Percentiles rank a stretch among this genome's conserved stretches.
Evolutionary conservation across 2,113 vertebrate genomes (phyloP).

Genomic region (Pelecanus crispus): DNA sequence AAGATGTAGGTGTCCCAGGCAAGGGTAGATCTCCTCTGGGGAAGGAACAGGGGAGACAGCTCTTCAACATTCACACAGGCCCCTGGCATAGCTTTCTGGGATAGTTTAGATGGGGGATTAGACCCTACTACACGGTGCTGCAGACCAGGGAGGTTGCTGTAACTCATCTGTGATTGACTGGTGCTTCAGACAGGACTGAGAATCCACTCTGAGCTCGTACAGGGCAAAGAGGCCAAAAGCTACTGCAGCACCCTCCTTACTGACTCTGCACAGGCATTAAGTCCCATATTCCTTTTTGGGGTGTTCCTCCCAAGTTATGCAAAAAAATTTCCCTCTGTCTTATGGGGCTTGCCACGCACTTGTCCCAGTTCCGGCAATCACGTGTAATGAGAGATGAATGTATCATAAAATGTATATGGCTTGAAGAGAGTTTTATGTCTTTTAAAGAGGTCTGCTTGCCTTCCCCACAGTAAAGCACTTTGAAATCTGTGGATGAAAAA

Average conservation of each 20-base stretch:
- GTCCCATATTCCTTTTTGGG: neutral
- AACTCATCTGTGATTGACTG: neutral
- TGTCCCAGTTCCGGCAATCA: neutral
- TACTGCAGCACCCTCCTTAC: neutral
- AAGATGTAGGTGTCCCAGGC: neutral
- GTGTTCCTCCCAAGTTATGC: neutral
- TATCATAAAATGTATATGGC: neutral
- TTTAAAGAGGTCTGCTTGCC: neutral
- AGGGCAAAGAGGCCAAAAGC: neutral
- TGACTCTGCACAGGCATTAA: neutral
- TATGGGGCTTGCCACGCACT: neutral
- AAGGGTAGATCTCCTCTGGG: neutral
- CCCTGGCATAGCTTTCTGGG: neutral
- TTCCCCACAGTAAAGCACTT: neutral
- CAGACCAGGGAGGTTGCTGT: neutral
- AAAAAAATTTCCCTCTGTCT: neutral
- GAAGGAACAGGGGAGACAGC: neutral
- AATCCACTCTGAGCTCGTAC: neutral
- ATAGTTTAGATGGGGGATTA: neutral
- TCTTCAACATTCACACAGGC: neutral
- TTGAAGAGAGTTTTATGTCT: neutral
- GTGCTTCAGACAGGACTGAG: neutral
- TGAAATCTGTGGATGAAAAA: neutral
- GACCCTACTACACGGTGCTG: neutral
- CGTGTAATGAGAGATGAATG: neutral